These are phyloP conservation scores for Myotis brandtii DNA, from an alignment of 2,113 vertebrate genomes.

Conservation along the genomic window DNA sequence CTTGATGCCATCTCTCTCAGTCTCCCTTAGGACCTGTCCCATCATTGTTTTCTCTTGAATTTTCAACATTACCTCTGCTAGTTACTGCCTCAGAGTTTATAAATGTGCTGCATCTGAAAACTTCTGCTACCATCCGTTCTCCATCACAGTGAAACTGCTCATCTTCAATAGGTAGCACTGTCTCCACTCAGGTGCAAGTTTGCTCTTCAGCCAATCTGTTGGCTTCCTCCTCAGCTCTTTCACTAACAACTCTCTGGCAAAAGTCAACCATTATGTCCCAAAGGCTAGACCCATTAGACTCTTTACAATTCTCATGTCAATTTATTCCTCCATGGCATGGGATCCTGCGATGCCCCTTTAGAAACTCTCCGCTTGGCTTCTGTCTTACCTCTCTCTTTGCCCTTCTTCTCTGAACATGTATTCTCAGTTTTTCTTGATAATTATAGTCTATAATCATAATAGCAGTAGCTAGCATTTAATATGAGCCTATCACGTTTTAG, in stretches of 20 bases:
- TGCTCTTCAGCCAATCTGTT: background rate
- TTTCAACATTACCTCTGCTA: background rate
- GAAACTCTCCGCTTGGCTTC: background rate
- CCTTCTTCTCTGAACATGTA: background rate
- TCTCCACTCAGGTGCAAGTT: background rate
- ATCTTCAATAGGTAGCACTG: background rate
- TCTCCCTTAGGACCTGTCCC: background rate
- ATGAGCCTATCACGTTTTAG: background rate
- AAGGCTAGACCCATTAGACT: background rate
- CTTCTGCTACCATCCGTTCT: background rate
- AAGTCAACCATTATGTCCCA: background rate
- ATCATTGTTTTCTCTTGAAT: background rate
- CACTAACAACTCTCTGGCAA: background rate
- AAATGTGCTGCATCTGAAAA: background rate
- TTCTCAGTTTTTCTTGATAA: background rate
- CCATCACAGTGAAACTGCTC: background rate
- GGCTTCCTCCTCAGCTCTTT: background rate
- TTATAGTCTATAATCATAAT: background rate
- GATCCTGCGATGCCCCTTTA: background rate
- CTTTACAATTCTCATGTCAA: background rate
- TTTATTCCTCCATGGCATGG: background rate
- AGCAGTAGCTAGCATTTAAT: background rate
- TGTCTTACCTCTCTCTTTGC: background rate
- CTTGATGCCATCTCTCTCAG: background rate
- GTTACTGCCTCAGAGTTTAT: background rate